Conservation (phyloP, 2,113 vertebrate genomes). For the Neotragus pygmaeus region DNA sequence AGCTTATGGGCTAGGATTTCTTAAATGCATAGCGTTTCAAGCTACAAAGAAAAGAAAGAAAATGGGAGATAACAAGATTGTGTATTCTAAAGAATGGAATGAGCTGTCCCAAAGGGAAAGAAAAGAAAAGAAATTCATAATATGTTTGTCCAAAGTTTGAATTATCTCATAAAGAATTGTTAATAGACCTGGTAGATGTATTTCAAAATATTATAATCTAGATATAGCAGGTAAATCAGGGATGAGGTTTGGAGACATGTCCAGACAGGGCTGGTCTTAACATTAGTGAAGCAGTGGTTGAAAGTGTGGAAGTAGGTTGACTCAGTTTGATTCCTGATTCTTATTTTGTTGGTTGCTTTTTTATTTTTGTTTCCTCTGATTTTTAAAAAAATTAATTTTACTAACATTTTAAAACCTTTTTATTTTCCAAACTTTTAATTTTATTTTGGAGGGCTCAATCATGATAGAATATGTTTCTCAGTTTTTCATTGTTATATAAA, state of each 20-base stretch:
- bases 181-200: background rate
- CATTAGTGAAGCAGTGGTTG: background rate
- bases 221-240: background rate
- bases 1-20: background rate
- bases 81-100: background rate
- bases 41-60: background rate
- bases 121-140: fast-evolving
- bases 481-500: background rate
- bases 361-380: background rate
- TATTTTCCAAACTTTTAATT: background rate
- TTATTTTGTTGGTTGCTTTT: background rate
- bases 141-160: background rate
- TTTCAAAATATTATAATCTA: background rate
- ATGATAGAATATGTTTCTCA: background rate
- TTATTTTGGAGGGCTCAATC: background rate
- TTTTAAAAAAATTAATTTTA: background rate
- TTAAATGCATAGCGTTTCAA: background rate
- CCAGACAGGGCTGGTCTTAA: background rate
- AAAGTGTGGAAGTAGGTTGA: background rate
- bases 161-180: background rate
- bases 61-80: background rate
- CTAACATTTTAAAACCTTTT: background rate
- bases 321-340: background rate
- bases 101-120: background rate
- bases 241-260: background rate